phyloP scores from a whole-genome alignment of 2,888 invertebrate species.

The Philhelius pedissequus region DNA sequence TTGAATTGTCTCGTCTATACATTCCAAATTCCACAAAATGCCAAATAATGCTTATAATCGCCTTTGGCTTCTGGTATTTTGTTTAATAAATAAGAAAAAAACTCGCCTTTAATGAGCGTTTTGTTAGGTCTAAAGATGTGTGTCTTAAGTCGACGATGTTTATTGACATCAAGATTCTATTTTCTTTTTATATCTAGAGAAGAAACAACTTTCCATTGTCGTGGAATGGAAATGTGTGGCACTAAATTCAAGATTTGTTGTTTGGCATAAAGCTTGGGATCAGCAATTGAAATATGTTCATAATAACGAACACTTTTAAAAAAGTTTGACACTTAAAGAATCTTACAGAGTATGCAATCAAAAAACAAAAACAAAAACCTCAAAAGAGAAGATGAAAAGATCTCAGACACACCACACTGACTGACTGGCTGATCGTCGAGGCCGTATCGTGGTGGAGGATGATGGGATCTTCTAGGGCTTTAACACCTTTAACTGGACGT shows the following conservation, averaged over 20 bases:
- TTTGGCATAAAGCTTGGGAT: slow-evolving; percentile 45
- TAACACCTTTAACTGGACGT: slow-evolving; percentile 44
- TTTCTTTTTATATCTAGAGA: not conserved
- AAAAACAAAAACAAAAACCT: not conserved
- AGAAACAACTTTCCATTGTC: not conserved
- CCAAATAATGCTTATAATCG: slow-evolving; percentile 56
- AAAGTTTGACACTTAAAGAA: not conserved
- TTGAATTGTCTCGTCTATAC: slow-evolving; percentile 43
- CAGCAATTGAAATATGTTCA: slow-evolving; percentile 8
- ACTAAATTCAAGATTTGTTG: slow-evolving; percentile 53
- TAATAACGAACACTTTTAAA: not conserved
- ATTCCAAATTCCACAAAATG: slow-evolving; percentile 11
- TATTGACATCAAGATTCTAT: not conserved
- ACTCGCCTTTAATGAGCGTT: not conserved
- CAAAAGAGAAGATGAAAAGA: not conserved
- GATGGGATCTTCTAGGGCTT: slow-evolving; percentile 13
- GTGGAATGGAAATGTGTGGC: slow-evolving; percentile 7
- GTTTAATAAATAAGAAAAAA: not conserved
- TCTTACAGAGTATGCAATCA: not conserved
- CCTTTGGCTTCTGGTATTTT: slow-evolving; percentile 51
- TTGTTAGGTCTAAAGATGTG: not conserved
- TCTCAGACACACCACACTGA: no score
- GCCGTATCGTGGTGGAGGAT: not conserved
- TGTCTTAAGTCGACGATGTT: not conserved
- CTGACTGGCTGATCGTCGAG: not conserved